Conservation (phyloP, 2,888 invertebrate genomes). For the Leptinotarsa peninsularis region DNA sequence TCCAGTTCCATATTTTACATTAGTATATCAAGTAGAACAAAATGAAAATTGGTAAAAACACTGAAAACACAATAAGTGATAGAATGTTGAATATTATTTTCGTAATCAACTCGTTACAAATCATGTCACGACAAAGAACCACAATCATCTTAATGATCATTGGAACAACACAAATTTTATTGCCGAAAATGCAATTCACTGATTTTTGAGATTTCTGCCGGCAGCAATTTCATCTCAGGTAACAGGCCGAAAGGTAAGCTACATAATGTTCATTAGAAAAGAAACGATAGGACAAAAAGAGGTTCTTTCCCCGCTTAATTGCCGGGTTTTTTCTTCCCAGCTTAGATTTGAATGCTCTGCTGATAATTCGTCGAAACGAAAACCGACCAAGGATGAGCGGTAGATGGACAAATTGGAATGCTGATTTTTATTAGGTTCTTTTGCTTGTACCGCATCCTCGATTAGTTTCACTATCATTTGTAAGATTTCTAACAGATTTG, state of each 20-base stretch:
- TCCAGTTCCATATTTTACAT: too few relatives aligned
- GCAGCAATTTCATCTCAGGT: conserved; percentile 43
- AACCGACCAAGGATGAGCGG: neutral
- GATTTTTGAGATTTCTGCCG: conserved; percentile 40
- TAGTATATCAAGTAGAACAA: too few relatives aligned
- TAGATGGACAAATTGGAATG: conserved; percentile 4
- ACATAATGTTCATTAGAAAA: conserved; percentile 45
- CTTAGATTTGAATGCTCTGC: conserved; percentile 14
- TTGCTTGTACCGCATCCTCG: neutral
- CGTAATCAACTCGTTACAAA: too few relatives aligned
- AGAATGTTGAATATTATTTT: too few relatives aligned
- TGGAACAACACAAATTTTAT: too few relatives aligned
- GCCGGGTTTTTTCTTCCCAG: conserved; percentile 26
- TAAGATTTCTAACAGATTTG: too few relatives aligned
- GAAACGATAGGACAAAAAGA: conserved; percentile 26
- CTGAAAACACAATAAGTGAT: too few relatives aligned
- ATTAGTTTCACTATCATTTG: too few relatives aligned
- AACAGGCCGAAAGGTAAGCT: conserved; percentile 39
- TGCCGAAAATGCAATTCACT: too few relatives aligned
- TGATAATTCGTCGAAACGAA: conserved; percentile 18
- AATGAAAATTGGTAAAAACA: too few relatives aligned
- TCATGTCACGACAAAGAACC: too few relatives aligned
- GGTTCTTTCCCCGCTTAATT: conserved; percentile 24
- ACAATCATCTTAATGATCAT: too few relatives aligned
- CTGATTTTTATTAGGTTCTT: neutral